Conservation (phyloP, 2,888 invertebrate genomes). For the Oligia strigilis region DNA sequence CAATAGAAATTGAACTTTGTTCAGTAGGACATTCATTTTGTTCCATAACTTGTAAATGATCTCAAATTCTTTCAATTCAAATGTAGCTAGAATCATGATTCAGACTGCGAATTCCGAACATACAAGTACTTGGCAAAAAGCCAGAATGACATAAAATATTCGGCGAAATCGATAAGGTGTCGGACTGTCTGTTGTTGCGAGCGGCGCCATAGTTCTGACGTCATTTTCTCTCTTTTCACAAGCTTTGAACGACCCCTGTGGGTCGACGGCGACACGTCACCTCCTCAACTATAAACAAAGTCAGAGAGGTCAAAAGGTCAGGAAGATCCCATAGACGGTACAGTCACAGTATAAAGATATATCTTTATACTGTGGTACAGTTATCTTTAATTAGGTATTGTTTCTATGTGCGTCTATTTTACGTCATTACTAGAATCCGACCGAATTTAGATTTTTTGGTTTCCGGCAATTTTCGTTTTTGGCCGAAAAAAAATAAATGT, state of each 20-base stretch:
- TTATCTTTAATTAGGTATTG: slow-evolving; percentile 43
- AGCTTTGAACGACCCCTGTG: slow-evolving; percentile 23
- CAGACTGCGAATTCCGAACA: slow-evolving; percentile 7
- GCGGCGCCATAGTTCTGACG: slow-evolving; percentile 49
- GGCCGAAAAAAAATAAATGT: background rate
- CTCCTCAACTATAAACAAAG: slow-evolving; percentile 8
- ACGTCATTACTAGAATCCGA: background rate
- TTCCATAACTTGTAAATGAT: background rate
- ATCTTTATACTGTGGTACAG: no score
- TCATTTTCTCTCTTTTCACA: slow-evolving; percentile 35
- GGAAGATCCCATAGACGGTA: slow-evolving; percentile 27
- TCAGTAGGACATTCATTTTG: background rate
- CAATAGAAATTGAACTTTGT: background rate
- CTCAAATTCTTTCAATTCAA: background rate
- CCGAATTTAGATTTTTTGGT: background rate
- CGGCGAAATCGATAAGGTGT: slow-evolving; percentile 46
- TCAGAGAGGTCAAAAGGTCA: slow-evolving; percentile 42
- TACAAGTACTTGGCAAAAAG: slow-evolving; percentile 29
- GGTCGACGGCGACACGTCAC: slow-evolving; percentile 11
- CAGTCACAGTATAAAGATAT: no score
- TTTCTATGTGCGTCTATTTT: slow-evolving; percentile 8
- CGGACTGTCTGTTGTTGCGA: slow-evolving; percentile 1
- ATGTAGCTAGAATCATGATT: slow-evolving; percentile 26
- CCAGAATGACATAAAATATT: slow-evolving; percentile 42
- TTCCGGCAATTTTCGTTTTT: background rate